Conservation (phyloP, 2,797 vertebrate genomes). For the Iguana delicatissima region DNA sequence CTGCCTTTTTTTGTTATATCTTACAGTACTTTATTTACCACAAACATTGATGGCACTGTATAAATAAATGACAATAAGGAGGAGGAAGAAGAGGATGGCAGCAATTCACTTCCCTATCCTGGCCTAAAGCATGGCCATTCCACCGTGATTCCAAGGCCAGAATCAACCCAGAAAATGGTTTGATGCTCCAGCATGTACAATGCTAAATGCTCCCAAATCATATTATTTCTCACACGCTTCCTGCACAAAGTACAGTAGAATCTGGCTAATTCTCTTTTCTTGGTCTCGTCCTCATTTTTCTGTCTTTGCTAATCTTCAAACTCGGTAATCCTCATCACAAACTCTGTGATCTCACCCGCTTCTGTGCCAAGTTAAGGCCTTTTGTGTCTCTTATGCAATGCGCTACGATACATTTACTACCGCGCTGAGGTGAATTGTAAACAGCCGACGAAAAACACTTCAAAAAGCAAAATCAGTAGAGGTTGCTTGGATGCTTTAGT, state of each 20-base stretch:
- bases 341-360: slow-evolving; percentile 47
- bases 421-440: neutral
- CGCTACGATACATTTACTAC: too few species aligned
- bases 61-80: too few species aligned
- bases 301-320: slow-evolving; percentile 44
- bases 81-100: too few species aligned
- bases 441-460: neutral
- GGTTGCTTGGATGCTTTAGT: neutral
- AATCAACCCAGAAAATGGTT: neutral
- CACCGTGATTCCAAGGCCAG: neutral
- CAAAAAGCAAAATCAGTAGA: too few species aligned
- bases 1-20: too few species aligned
- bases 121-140: neutral
- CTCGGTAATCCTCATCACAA: slow-evolving; percentile 46
- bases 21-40: too few species aligned
- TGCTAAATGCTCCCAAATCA: neutral
- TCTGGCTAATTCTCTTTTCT: slow-evolving; percentile 47
- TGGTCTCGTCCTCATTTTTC: neutral
- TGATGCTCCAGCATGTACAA: neutral
- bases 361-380: neutral
- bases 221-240: slow-evolving; percentile 46
- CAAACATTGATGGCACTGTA: too few species aligned
- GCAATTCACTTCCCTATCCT: too few species aligned
- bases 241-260: slow-evolving; percentile 61
- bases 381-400: neutral